Evolutionary conservation across 1,140 invertebrate genomes (phyloP), one percentile per base, ranked within the genome.

Genomic region (Drosophila kanapiae): DNA sequence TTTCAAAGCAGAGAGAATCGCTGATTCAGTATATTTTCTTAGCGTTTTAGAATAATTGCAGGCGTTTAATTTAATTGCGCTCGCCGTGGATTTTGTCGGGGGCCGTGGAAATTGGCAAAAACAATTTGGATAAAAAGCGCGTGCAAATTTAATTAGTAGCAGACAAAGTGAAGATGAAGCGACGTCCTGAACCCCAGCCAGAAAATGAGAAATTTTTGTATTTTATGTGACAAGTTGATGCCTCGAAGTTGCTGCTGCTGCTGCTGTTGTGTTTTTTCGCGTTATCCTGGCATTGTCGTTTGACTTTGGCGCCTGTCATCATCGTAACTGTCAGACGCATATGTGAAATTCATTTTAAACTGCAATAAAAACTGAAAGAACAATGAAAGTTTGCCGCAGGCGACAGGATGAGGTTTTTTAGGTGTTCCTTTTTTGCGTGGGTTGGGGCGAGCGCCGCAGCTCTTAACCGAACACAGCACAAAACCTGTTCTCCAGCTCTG

Each of bases 1-100:
- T 59, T 18, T 6, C 64, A 38, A 9, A 6, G 23, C 48, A 58
- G 45, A 59, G 40, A 43, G 60, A 72, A 64, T 60, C 78, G 75
- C 76, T 72, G 75, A 80, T 68, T 84, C 56, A 47, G 69, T 63
- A 56, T 79, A 82, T 90, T 90, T 87, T 79, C 69, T 53, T 63
- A 79, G 80, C 78, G 68, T 74, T 82, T 91, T 87, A 68, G 74
- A 91, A 91, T 91, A 84, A 91, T 91, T 91, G 80, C 87, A 78
- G 75, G 75, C 88, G 76, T 82, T 91, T 91, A 91, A 91, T 91
- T 91, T 91, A 87, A 91, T 90, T 90, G 85, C 75, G 81, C 78
- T 75, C 64, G 75, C 63, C 70, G 53, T 61, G 70, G 85, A 87
- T 88, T 87, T 87, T 58, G 18, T 14, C 23, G 43, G 23, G 16